A percentile compares a stretch with the other conserved stretches of the same genome.
Conservation (phyloP, 2,888 invertebrate species). For the Anarsia innoxiella region DNA sequence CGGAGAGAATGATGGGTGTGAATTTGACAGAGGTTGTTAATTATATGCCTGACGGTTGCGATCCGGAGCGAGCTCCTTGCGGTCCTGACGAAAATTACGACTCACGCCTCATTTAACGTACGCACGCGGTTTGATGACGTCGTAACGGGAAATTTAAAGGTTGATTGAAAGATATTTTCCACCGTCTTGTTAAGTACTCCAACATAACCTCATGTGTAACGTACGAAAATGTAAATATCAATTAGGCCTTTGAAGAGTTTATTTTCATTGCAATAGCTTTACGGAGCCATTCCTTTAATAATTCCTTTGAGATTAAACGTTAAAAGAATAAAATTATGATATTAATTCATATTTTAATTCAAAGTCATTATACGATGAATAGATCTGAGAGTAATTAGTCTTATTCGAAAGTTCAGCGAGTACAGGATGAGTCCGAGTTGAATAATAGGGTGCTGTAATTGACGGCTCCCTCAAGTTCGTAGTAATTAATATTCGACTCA, state of each 20-base stretch:
- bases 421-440: slow-evolving; percentile 31
- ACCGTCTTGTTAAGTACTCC: slow-evolving; percentile 1
- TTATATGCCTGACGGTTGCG: slow-evolving; percentile 49
- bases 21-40: slow-evolving; percentile 65
- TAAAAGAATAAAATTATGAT: slow-evolving; percentile 8
- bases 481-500: slow-evolving; percentile 48
- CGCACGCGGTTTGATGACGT: slow-evolving; percentile 40
- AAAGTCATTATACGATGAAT: too few relatives aligned
- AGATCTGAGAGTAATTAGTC: too few relatives aligned
- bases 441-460: slow-evolving; percentile 47
- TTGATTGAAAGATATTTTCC: slow-evolving; percentile 26
- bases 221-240: too few relatives aligned
- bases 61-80: slow-evolving; percentile 33
- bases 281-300: too few relatives aligned
- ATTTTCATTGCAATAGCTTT: too few relatives aligned
- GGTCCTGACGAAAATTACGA: slow-evolving; percentile 45
- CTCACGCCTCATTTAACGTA: slow-evolving; percentile 45
- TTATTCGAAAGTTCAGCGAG: slow-evolving; percentile 21
- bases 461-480: slow-evolving; percentile 41
- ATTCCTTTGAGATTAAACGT: too few relatives aligned
- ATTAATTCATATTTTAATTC: too few relatives aligned
- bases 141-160: slow-evolving; percentile 39
- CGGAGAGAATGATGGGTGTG: slow-evolving; percentile 47
- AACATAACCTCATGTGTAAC: too few relatives aligned
- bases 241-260: too few relatives aligned